Base-by-base conservation (phyloP, 2,888 invertebrate species). In the Clistopyga incitator region DNA sequence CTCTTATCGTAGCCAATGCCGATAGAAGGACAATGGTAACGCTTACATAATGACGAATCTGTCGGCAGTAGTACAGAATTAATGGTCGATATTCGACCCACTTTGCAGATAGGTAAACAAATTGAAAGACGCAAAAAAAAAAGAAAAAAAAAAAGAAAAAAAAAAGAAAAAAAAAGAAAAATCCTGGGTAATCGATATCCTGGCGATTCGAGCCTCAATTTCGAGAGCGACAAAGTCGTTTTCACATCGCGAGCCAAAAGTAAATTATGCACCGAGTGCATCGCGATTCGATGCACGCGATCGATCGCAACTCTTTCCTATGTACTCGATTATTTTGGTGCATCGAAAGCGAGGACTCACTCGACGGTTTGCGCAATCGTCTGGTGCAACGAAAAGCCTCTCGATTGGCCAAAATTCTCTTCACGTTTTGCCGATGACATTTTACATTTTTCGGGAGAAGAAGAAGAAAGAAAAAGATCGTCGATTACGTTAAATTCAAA, bases 371-470 rank as follows among this genome's bases (percentile, higher is more conserved):
- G 67, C 38, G 54, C 74, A 79, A 67, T 54, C 42, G 38, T 11
- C 42, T 42, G 56, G 56, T 34, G 67, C 50, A 59, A 67, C 56
- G 23, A 23, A 29, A 45, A 67, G 59, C 6, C 50, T 79, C 67
- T 74, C 59, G 59, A 79, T 68, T 47, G 15, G 11, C 13, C 38
- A n/a, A 74, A 38, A 79, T 79, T 79, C 74, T 56, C n/a, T 47
- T 74, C 79, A 68, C 79, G 79, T 74, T 38, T 38, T 38, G 0
- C n/a, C 13, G 64, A 10, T 64, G 18, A 42, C 64, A 38, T 11
- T 20, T 64, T 18, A 42, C n/a, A n/a, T n/a, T n/a, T n/a, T n/a
- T n/a, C n/a, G n/a, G n/a, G n/a, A n/a, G n/a, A n/a, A n/a, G n/a
- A 6, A 25, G 20, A 68, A 34, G 25, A 50, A 64, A 64, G 42